Evolutionary conservation across 2,113 vertebrate species (phyloP), one percentile per base, ranked within the genome.

Genomic region (Prionailurus bengalensis): DNA sequence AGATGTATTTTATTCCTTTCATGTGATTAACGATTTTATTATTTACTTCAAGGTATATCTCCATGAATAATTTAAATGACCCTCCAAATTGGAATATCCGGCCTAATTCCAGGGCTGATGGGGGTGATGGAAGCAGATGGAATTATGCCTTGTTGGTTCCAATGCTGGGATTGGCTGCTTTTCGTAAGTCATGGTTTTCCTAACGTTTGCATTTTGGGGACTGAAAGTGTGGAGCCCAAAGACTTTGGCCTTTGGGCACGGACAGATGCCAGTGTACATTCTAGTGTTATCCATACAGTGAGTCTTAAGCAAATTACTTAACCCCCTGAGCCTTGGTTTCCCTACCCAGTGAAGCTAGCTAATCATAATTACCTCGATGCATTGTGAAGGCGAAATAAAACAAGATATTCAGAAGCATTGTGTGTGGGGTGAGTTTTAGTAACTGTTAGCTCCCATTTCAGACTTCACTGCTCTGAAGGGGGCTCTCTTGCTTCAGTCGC

Each of bases 31-130:
- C 27, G 29, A 42, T 86, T 78, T 96, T 80, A 63, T 27, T 48
- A 11, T 85, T 6, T 95, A 5, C 23, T 81, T 70, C 1, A 97
- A 98, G 99, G 99, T 97, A 55, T 81, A 86, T 93, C 98, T 98
- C 97, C 98, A 99, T 99, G 99, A 99, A 99, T 99, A 99, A 99
- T 90, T 99, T 99, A 98, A 99, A 99, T 98, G 99, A 99, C 21
- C 99, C 99, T 58, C 99, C 99, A 55, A 97, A 99, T 95, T 99
- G 99, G 99, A 99, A 99, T 98, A 99, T 99, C 97, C 98, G 98
- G 87, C 99, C 99, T 91, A 99, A 99, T 74, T 96, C 42, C 33
- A 98, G 99, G 13, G 98, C 94, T 11, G 98, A 99, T 58, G 99
- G 99, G 31, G 99, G 98, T 92, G 99, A 99, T 96, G 99, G 99